A percentile compares a stretch with the other conserved stretches of the same genome.
These are phyloP conservation scores for Shargacucullia verbasci DNA, from an alignment of 2,888 invertebrate genomes.

Conservation along the genomic window DNA sequence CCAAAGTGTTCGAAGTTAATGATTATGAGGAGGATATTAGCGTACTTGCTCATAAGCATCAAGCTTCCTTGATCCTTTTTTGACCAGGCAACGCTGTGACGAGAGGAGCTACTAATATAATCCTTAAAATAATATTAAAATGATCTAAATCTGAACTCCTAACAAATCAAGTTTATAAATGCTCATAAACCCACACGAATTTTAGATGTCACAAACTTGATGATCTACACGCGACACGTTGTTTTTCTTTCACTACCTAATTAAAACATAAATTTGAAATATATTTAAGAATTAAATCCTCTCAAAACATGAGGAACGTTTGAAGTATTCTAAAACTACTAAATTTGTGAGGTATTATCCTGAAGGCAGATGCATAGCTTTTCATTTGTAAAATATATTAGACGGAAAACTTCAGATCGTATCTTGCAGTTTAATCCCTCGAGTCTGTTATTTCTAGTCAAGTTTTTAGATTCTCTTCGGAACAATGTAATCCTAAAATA, in stretches of 20 bases:
- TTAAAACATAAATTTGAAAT: conserved; percentile 24
- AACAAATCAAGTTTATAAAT: conserved; percentile 37
- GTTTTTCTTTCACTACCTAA: conserved; percentile 29
- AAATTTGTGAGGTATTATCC: too few species aligned
- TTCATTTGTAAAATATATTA: conserved; percentile 35
- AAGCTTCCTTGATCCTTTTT: too few species aligned
- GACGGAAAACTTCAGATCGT: conserved; percentile 26
- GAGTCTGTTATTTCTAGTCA: conserved; percentile 33
- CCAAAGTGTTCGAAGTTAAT: too few species aligned
- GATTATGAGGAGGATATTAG: too few species aligned
- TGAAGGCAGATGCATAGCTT: too few species aligned
- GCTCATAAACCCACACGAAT: conserved; percentile 40
- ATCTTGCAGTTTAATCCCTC: conserved; percentile 30
- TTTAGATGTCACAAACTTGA: conserved; percentile 36
- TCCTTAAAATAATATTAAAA: conserved; percentile 33
- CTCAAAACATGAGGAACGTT: neutral
- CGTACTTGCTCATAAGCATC: too few species aligned
- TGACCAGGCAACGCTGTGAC: too few species aligned
- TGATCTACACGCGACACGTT: conserved; percentile 31
- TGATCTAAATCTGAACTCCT: conserved; percentile 28
- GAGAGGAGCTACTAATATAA: too few species aligned
- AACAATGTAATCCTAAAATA: conserved; percentile 38
- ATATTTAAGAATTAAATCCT: conserved; percentile 16
- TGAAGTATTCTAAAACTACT: too few species aligned
- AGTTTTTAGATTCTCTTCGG: conserved; percentile 25